Percentiles rank a stretch among this genome's conserved stretches.
Conservation (phyloP, 1,140 invertebrate species). For the Euglossa dilemma region DNA sequence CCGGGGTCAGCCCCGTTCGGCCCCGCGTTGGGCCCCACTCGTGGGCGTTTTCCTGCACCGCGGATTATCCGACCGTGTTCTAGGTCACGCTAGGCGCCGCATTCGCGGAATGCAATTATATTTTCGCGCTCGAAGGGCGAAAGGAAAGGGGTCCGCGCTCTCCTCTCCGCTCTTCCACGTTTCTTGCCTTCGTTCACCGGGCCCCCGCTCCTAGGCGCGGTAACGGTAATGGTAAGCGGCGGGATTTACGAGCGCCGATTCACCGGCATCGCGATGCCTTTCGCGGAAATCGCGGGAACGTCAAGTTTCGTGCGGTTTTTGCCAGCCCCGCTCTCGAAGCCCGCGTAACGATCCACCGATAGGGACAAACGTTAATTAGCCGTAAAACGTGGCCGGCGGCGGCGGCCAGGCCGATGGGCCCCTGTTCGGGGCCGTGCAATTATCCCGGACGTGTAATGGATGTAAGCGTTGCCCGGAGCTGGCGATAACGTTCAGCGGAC, state of each 20-base stretch:
- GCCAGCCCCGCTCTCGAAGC: neutral
- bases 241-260: slow-evolving; percentile 73
- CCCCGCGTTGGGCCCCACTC: slow-evolving; percentile 19
- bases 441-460: slow-evolving; percentile 60
- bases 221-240: slow-evolving; percentile 76
- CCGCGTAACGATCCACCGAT: slow-evolving; percentile 54
- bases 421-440: slow-evolving; percentile 52
- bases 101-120: slow-evolving; percentile 59
- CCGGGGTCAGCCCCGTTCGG: slow-evolving; percentile 42
- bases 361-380: slow-evolving; percentile 66
- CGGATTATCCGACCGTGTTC: neutral
- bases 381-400: slow-evolving; percentile 54
- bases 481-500: slow-evolving; percentile 35
- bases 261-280: slow-evolving; percentile 60
- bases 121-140: slow-evolving; percentile 63
- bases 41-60: slow-evolving; percentile 58
- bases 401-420: slow-evolving; percentile 3
- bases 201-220: slow-evolving; percentile 3
- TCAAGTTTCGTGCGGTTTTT: slow-evolving; percentile 46
- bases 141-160: slow-evolving; percentile 24
- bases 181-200: neutral
- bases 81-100: slow-evolving; percentile 55
- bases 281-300: slow-evolving; percentile 60
- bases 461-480: slow-evolving; percentile 45
- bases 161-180: neutral